Evolutionary conservation across 1,140 invertebrate species (phyloP), one percentile per base, ranked within the genome.

Genomic region (Papilio polyxenes): DNA sequence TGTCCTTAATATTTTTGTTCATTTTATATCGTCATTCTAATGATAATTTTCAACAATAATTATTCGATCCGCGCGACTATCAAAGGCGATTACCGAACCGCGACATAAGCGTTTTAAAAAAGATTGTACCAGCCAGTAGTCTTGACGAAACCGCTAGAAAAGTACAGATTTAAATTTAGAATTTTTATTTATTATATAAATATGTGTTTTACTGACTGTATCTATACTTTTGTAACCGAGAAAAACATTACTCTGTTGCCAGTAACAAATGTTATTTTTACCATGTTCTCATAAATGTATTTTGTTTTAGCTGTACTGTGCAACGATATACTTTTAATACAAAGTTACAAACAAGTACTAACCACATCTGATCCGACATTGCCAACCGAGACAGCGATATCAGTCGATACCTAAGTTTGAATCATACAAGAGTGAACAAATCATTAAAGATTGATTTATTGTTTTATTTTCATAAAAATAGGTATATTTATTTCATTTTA

Each of bases 321-420:
- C 48, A 48, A 77, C 23, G 75, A 77, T 56, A 77, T 77, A 31
- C 75, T 77, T 7, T 37, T 77, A 77, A 77, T 77, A 53, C 49
- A 77, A 13, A 53, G 44, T 17, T 77, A 13, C 23, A 77, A 77
- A 37, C 48, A 77, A 56, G 13, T 77, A 1, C 8, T 77, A 77
- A 31, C 20, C 20, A n/a, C 20, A 3, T 8, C 75, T 9, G 13
- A 23, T 15, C 75, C 17, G 31, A 13, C 44, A 4, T 11, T 65
- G 62, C 11, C 23, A 31, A 11, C 65, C 1, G 65, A 72, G 15
- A 17, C 65, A 37, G 62, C 10, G 15, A 56, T 56, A 6, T 56
- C 4, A 72, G 17, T 72, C 7, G 8, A 20, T 9, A 59, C 56
- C 17, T 59, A 65, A 65, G 62, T 7, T 65, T 31, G 9, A 65